phyloP scores from a whole-genome alignment of 2,113 vertebrate species.

The Salvator merianae region DNA sequence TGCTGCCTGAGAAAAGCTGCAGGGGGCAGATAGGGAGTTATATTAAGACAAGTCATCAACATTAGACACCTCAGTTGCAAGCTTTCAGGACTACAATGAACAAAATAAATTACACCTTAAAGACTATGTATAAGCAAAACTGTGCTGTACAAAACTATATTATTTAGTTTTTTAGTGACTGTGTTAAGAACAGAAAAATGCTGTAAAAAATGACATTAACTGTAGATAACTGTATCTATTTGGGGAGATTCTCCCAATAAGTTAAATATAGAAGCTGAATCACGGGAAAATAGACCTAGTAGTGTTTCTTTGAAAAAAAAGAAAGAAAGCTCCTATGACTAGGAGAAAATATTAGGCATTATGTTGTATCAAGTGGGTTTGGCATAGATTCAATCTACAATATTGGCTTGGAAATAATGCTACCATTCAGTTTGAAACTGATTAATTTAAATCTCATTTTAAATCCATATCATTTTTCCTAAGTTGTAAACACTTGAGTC shows the following conservation, averaged over 20 bases:
- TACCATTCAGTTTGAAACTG: not conserved
- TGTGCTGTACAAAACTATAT: not conserved
- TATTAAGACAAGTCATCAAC: too few relatives aligned
- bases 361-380: not conserved
- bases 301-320: not conserved
- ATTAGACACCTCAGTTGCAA: too few relatives aligned
- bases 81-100: too few relatives aligned
- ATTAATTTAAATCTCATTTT: conserved; percentile 22
- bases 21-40: too few relatives aligned
- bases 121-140: too few relatives aligned
- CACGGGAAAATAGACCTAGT: not conserved
- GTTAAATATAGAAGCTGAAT: not conserved
- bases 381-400: not conserved
- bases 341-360: conserved; percentile 2
- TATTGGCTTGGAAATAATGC: not conserved
- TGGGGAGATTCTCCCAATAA: too few relatives aligned
- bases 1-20: too few relatives aligned
- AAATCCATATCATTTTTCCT: not conserved
- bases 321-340: not conserved
- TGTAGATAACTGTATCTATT: too few relatives aligned
- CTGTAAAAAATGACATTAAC: too few relatives aligned
- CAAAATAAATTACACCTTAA: too few relatives aligned
- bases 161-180: not conserved
- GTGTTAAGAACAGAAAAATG: not conserved
- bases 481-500: not conserved